These are phyloP conservation scores for Charina bottae DNA, from an alignment of 2,113 vertebrate species.

Conservation along the genomic window DNA sequence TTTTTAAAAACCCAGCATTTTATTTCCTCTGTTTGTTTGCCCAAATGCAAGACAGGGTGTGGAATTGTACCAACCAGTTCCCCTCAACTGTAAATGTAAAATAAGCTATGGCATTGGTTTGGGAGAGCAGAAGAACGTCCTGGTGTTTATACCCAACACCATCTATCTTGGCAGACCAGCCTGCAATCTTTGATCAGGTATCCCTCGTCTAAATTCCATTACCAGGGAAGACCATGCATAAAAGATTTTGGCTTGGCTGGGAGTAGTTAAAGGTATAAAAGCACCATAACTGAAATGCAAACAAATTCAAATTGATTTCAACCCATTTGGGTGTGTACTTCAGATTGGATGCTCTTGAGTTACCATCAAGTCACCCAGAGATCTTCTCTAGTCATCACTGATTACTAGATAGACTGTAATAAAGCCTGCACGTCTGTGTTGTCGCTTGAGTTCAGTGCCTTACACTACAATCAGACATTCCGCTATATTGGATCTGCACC, in stretches of 20 bases:
- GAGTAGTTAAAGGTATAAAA: background rate
- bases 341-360: no score
- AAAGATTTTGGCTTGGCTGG: background rate
- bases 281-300: background rate
- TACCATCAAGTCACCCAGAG: no score
- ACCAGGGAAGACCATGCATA: background rate
- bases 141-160: background rate
- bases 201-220: background rate
- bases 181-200: background rate
- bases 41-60: background rate
- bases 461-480: no score
- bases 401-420: no score
- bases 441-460: no score
- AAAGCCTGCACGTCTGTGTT: no score
- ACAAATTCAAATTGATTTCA: background rate
- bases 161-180: background rate
- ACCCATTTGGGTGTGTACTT: background rate
- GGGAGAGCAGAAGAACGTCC: background rate
- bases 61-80: background rate
- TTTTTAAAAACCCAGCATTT: background rate
- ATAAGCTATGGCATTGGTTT: background rate
- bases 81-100: background rate
- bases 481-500: no score
- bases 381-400: no score
- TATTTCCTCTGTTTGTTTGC: background rate